Percentiles rank a stretch among this genome's conserved stretches.
These are phyloP conservation scores for Eriocheir sinensis DNA, from an alignment of 1,140 invertebrate species.

Conservation along the genomic window DNA sequence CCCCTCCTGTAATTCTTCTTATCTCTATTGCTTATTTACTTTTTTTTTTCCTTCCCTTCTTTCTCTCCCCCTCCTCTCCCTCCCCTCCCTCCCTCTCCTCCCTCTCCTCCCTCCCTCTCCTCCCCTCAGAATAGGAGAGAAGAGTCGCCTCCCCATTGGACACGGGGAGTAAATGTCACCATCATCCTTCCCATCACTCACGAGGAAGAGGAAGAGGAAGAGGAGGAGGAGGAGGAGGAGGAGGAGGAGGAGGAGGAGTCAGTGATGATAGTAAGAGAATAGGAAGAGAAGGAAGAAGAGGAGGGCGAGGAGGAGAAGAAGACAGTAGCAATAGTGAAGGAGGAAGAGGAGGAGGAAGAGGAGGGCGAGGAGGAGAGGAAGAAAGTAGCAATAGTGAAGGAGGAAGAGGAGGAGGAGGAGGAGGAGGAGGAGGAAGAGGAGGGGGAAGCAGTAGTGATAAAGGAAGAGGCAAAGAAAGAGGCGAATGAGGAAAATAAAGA, in stretches of 20 bases:
- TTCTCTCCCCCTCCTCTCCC: neutral
- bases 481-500: neutral
- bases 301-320: neutral
- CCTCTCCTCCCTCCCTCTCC: neutral
- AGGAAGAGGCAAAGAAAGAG: neutral
- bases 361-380: neutral
- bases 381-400: too few relatives aligned
- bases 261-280: neutral
- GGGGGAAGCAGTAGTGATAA: too few relatives aligned
- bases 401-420: neutral
- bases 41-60: neutral
- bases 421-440: too few relatives aligned
- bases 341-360: neutral
- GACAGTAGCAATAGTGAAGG: neutral
- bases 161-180: too few relatives aligned
- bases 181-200: too few relatives aligned
- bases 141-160: too few relatives aligned
- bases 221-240: too few relatives aligned
- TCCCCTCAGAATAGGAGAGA: neutral
- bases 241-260: neutral
- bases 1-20: neutral
- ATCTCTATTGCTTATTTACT: neutral
- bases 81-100: neutral
- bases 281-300: neutral
- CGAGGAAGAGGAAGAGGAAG: too few relatives aligned